Conservation (phyloP, 2,113 vertebrate genomes). For the Nibea albiflora region DNA sequence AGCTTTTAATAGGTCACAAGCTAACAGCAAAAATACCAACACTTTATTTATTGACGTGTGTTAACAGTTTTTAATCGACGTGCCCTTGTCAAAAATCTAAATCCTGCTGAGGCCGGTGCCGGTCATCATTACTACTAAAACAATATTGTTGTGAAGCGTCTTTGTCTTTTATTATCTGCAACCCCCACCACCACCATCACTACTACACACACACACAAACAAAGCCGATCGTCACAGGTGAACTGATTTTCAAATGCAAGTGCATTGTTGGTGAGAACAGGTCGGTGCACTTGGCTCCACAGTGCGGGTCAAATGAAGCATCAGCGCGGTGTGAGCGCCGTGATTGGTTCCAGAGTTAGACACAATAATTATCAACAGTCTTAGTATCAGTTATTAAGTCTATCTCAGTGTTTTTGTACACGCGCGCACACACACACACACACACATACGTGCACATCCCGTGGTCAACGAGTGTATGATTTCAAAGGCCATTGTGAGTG, state of each 20-base stretch:
- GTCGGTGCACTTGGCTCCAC: slow-evolving; percentile 69
- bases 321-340: slow-evolving; percentile 25
- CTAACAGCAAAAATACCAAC: slow-evolving; percentile 3
- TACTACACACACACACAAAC: slow-evolving; percentile 33
- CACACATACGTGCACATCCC: neutral
- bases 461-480: slow-evolving; percentile 22
- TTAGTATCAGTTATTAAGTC: slow-evolving; percentile 7
- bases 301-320: slow-evolving; percentile 51
- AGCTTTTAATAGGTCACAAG: slow-evolving; percentile 11
- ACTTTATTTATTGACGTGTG: neutral
- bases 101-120: neutral
- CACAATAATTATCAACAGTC: neutral
- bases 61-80: slow-evolving; percentile 34
- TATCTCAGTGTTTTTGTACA: neutral
- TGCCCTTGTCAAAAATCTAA: slow-evolving; percentile 13
- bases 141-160: neutral
- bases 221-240: slow-evolving; percentile 53
- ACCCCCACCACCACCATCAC: neutral
- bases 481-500: slow-evolving; percentile 69
- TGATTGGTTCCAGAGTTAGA: slow-evolving; percentile 23
- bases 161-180: slow-evolving; percentile 23
- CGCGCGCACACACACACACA: neutral
- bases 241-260: slow-evolving; percentile 61
- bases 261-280: slow-evolving; percentile 76
- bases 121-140: neutral